Evolutionary conservation across 1,140 invertebrate species (phyloP), one percentile per base, ranked within the genome.

Genomic region (Heterodera schachtii): DNA sequence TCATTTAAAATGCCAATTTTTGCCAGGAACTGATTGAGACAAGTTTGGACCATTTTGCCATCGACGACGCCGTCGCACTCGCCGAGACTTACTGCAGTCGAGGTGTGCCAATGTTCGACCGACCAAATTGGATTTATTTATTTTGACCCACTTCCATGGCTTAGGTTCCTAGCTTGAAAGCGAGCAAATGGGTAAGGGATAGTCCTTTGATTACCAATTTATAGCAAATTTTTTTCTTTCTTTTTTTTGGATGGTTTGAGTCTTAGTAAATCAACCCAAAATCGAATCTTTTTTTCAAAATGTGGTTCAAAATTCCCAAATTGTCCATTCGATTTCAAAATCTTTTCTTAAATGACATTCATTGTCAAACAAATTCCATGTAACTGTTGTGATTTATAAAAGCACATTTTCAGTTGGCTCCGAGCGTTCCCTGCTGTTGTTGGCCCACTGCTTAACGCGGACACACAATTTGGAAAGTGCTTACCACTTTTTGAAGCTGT

Each of bases 41-140:
- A 2, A 82, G 77, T 19, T 44, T 85, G 3, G 70, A 85, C n/a
- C 83, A 85, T 77, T 85, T 85, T 81, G 60, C 57, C 44, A 80
- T 86, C 60, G 85, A 87, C 11, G 85, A 85, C 75, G 84, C 84
- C 19, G 75, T 47, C 21, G 21, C 85, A 52, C 69, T 85, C 9
- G 81, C 84, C 16, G 85, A 85, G 70, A 77, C 78, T 46, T 85
- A 87, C 46, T 75, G 79, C 41, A 83, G 60, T 67, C 47, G 73
- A 79, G 82, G 82, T 83, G 49, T 49, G 31, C 67, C 31, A 43
- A 9, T 31, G 31, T 31, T 31, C 31, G 1, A 31, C 31, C 31
- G 31, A 31, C 31, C 31, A 31, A 31, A 31, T 31, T 31, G 31
- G 1, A 31, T 31, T 31, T 31, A 31, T 31, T 31, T 31, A 31